Base-by-base conservation (phyloP, 2,797 vertebrate genomes). In the Sebastes hopkinsi region DNA sequence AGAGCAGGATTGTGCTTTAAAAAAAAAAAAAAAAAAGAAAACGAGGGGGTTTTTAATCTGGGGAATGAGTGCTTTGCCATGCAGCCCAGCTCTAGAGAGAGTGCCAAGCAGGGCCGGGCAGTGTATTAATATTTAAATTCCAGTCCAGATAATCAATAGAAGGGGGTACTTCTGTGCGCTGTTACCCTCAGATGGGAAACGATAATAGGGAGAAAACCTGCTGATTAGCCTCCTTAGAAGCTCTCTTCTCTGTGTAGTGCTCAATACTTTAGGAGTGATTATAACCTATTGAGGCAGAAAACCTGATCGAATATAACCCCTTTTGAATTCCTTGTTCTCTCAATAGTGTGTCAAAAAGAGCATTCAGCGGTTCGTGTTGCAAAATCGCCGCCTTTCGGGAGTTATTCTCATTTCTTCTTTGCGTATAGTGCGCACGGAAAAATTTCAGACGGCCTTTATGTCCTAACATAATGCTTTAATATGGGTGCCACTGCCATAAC, bases 241-340 rank as follows among this genome's bases (percentile, higher is more conserved):
- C 94, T 96, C 96, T 97, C 97, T 96, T 95, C 95, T 95, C 97
- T 96, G 95, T 97, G 96, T 96, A 97, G 95, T 95, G 97, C 97
- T 97, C 96, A 94, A 96, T 97, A 98, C 97, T 98, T 97, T 95
- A 98, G 96, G 94, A 96, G 94, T 99, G 97, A 99, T 99, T 99
- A 98, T 96, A 97, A 97, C 94, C 97, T 97, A 98, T 98, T 99
- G 97, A 99, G 96, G 97, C 97, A 98, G 97, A 99, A 99, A 99
- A 98, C 97, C 96, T 98, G 96, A 98, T 98, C 96, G 97, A 98
- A 98, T 98, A 99, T 97, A 97, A 97, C 96, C 97, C 95, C 97
- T 98, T 98, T 99, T 98, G 96, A 98, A 97, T 97, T 97, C 97
- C 97, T 98, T 99, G 97, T 99, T 97, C 96, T 92, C 96, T 98